phyloP scores from a whole-genome alignment of 1,140 invertebrate genomes.

The Drosophila guanche region DNA sequence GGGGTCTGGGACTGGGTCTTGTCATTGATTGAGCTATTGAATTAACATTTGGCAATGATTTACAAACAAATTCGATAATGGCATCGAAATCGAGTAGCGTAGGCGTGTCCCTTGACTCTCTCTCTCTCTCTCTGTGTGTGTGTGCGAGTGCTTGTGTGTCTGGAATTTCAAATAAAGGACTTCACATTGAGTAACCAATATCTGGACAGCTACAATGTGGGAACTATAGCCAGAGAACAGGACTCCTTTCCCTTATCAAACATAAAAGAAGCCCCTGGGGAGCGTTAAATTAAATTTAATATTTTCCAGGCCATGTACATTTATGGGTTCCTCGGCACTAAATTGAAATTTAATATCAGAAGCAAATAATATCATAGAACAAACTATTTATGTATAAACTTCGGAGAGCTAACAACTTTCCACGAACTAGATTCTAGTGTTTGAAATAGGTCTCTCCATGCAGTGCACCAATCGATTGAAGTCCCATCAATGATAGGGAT shows the following conservation, averaged over 20 bases:
- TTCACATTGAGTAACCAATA: constrained; percentile 30
- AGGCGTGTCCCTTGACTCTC: constrained; percentile 22
- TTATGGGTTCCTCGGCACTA: constrained; percentile 22
- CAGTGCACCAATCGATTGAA: constrained; percentile 45
- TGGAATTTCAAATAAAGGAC: constrained; percentile 41
- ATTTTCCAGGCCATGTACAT: constrained; percentile 31
- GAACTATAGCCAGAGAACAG: constrained; percentile 24
- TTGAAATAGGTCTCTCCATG: constrained; percentile 3
- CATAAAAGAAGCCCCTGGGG: constrained; percentile 30
- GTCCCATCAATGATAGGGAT: no score
- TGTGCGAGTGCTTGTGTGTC: constrained; percentile 11
- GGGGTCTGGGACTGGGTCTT: constrained; percentile 22
- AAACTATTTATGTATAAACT: no score
- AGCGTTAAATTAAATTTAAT: constrained; percentile 42
- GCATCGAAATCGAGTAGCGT: constrained; percentile 32
- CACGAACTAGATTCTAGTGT: no score
- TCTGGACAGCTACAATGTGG: background rate
- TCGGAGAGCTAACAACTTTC: no score
- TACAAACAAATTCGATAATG: constrained; percentile 78
- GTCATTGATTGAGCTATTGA: constrained; percentile 76
- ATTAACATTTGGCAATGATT: constrained; percentile 81
- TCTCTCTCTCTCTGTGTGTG: no score
- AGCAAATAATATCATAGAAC: no score
- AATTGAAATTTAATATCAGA: background rate
- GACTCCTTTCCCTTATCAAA: constrained; percentile 40